phyloP scores from a whole-genome alignment of 92 coral and sea anemone genomes.

The Porites divaricata region DNA sequence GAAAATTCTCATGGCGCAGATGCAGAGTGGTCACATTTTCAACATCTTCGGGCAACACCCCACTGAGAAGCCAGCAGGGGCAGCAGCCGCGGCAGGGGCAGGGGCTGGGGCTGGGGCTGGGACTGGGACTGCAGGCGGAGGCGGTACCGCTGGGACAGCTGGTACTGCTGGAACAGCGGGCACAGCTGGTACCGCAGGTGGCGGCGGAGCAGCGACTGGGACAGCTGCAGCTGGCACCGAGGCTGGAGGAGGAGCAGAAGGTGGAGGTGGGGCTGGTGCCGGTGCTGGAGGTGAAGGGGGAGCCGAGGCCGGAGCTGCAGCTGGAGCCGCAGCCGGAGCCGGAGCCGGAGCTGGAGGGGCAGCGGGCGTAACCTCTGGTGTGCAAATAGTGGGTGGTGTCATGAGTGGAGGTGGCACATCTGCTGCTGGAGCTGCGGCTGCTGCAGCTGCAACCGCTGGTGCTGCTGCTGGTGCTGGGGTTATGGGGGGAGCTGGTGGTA shows the following conservation, averaged over 20 bases:
- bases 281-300: constrained; percentile 33
- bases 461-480: constrained; percentile 15
- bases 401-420: constrained; percentile 17
- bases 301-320: constrained; percentile 37
- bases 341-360: constrained; percentile 40
- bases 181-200: constrained; percentile 12
- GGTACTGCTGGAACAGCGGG: constrained; percentile 43
- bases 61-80: constrained; percentile 32
- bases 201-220: constrained; percentile 22
- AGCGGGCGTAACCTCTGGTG: constrained; percentile 33
- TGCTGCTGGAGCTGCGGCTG: constrained; percentile 28
- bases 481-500: constrained; percentile 20
- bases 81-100: constrained; percentile 26
- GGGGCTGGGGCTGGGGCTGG: constrained; percentile 33
- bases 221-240: constrained; percentile 29
- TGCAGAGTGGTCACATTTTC: constrained; percentile 53
- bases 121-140: constrained; percentile 39
- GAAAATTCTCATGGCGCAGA: constrained; percentile 54
- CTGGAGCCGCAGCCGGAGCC: constrained; percentile 40
- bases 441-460: constrained; percentile 5
- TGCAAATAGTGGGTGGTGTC: constrained; percentile 26
- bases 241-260: constrained; percentile 28
- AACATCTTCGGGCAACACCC: constrained; percentile 56
- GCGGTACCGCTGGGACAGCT: constrained; percentile 44
- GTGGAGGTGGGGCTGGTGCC: constrained; percentile 29